Evolutionary conservation across 2,888 invertebrate species (phyloP).

Genomic region (Leptinotarsa juncta): DNA sequence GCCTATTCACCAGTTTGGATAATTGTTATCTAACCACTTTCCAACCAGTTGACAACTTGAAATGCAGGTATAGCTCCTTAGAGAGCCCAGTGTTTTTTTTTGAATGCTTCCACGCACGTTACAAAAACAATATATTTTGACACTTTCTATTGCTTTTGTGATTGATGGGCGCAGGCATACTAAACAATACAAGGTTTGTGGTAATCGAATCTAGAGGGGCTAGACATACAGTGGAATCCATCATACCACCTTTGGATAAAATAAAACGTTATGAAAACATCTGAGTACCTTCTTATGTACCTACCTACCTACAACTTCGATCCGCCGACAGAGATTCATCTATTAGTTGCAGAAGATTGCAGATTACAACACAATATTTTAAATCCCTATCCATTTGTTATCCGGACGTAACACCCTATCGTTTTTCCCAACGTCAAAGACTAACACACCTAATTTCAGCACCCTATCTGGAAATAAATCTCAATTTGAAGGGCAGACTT

Average conservation of each 20-base stretch:
- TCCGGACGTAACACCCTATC: background rate
- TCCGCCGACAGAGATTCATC: background rate
- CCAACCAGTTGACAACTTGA: too few relatives aligned
- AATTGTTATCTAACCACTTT: too few relatives aligned
- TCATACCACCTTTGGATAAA: background rate
- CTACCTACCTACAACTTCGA: background rate
- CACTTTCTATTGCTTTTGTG: too few relatives aligned
- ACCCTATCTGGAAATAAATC: constrained; percentile 21
- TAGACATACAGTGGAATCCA: too few relatives aligned
- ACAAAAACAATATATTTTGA: too few relatives aligned
- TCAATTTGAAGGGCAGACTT: constrained; percentile 26
- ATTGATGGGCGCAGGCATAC: too few relatives aligned
- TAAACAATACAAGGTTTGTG: too few relatives aligned
- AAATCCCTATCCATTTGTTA: constrained; percentile 1
- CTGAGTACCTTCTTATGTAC: background rate
- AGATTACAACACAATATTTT: constrained; percentile 7
- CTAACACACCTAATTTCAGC: constrained; percentile 25
- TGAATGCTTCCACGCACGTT: too few relatives aligned
- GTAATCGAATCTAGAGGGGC: too few relatives aligned
- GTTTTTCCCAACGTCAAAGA: constrained; percentile 1
- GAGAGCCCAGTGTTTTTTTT: too few relatives aligned
- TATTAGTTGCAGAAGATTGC: background rate
- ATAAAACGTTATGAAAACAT: background rate
- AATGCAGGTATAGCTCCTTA: too few relatives aligned
- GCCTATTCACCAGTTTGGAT: too few relatives aligned